These are phyloP conservation scores for Rhinogobio ventralis DNA, from an alignment of 2,797 vertebrate species.

Conservation along the genomic window DNA sequence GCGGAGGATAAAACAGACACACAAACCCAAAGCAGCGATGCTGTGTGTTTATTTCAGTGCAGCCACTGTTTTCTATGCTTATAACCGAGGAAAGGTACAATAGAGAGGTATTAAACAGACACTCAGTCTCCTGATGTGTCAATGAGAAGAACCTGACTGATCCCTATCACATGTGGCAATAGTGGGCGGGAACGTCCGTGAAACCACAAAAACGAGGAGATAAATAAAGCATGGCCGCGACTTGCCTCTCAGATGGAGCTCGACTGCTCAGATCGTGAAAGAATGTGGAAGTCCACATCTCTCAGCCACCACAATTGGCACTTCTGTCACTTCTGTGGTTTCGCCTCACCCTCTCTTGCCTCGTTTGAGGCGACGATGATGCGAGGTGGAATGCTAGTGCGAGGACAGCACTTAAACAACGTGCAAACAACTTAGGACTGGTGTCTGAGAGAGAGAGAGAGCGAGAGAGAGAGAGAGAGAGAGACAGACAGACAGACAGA, in stretches of 20 bases:
- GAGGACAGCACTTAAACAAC: conserved; percentile 25
- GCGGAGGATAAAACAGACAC: conserved; percentile 36
- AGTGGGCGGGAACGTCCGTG: conserved; percentile 33
- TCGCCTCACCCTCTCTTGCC: conserved; percentile 32
- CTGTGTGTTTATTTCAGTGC: conserved; percentile 15
- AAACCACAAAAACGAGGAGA: conserved; percentile 67
- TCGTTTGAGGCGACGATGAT: conserved; percentile 14
- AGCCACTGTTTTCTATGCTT: conserved; percentile 19
- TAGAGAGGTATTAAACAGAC: conserved; percentile 2
- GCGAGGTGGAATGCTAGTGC: conserved; percentile 42
- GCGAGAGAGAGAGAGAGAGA: background rate
- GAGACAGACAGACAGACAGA: background rate
- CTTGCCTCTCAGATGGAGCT: conserved; percentile 58
- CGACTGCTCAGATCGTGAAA: conserved; percentile 65
- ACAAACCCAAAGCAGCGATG: conserved; percentile 30
- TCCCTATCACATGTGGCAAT: conserved; percentile 1
- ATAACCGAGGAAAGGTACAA: background rate
- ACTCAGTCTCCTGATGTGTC: background rate
- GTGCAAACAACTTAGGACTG: conserved; percentile 23
- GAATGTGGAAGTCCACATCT: conserved; percentile 79
- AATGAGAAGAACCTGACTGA: conserved; percentile 9
- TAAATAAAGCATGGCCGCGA: conserved; percentile 75
- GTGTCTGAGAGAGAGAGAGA: background rate
- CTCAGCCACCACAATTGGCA: conserved; percentile 72
- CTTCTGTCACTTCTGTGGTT: conserved; percentile 76